These are phyloP conservation scores for Sebastes trivittatus DNA, from an alignment of 2,797 vertebrate genomes.

Conservation along the genomic window DNA sequence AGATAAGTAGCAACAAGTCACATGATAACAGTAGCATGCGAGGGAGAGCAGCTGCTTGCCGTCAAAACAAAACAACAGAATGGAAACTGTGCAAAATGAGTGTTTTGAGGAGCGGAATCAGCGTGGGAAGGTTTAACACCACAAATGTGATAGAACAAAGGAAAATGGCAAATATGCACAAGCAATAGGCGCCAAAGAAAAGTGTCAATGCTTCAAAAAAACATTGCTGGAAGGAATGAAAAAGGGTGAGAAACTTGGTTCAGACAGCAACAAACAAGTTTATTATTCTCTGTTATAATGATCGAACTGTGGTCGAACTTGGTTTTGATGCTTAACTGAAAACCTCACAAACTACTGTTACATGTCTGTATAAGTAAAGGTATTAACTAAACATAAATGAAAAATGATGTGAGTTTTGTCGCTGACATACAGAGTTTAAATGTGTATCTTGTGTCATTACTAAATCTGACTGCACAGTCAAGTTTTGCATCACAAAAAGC, in stretches of 20 bases:
- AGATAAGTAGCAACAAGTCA: conserved; percentile 9
- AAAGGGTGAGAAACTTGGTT: background rate
- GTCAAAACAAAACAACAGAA: conserved; percentile 41
- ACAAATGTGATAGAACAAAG: conserved; percentile 17
- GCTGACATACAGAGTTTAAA: background rate
- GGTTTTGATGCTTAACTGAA: background rate
- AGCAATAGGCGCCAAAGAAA: conserved; percentile 2
- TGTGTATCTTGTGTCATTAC: background rate
- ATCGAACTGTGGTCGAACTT: background rate
- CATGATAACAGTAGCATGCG: conserved; percentile 1
- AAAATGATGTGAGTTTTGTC: background rate
- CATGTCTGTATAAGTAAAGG: background rate
- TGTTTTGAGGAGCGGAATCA: conserved; percentile 9
- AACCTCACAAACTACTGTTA: background rate
- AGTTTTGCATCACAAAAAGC: background rate
- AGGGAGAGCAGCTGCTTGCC: conserved; percentile 14
- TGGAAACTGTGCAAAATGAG: conserved; percentile 8
- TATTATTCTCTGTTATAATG: background rate
- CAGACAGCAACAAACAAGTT: background rate
- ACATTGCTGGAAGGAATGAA: conserved; percentile 3
- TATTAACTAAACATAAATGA: background rate
- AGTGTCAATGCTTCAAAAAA: conserved; percentile 18
- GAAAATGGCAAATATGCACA: conserved; percentile 13
- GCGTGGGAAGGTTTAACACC: conserved; percentile 29
- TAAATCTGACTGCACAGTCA: background rate